Conservation (phyloP, 2,797 vertebrate genomes). For the Danio albolineatus region DNA sequence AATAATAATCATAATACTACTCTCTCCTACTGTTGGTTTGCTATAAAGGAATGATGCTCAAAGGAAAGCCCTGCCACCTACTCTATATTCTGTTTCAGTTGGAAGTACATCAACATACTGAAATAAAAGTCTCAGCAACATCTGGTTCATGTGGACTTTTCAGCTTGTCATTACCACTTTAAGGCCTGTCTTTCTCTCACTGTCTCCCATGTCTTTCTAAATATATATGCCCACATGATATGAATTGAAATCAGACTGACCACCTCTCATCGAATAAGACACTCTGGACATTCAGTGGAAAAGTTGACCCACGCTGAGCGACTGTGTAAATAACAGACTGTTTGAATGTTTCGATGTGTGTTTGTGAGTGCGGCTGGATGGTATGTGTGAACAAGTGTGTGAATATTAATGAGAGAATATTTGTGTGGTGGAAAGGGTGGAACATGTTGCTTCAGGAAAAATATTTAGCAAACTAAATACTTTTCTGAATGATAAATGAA, state of each 20-base stretch:
- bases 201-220: constrained; percentile 7
- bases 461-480: neutral
- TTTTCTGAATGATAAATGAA: too few relatives aligned
- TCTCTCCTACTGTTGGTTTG: too few relatives aligned
- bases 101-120: too few relatives aligned
- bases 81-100: too few relatives aligned
- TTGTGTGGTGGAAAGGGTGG: neutral
- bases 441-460: constrained; percentile 18
- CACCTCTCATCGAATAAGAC: constrained; percentile 46
- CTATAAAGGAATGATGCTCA: too few relatives aligned
- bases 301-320: constrained; percentile 43
- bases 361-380: constrained; percentile 19
- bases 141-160: too few relatives aligned
- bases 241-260: constrained; percentile 56
- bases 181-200: neutral
- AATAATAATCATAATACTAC: too few relatives aligned
- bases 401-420: constrained; percentile 28
- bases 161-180: too few relatives aligned
- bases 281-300: constrained; percentile 50
- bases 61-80: too few relatives aligned
- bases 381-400: constrained; percentile 17
- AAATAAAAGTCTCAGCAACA: too few relatives aligned
- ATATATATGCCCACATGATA: constrained; percentile 39
- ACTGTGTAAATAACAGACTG: constrained; percentile 56
- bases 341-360: constrained; percentile 30